Base-by-base conservation (phyloP, 1,140 invertebrate genomes). In the Spodoptera litura region DNA sequence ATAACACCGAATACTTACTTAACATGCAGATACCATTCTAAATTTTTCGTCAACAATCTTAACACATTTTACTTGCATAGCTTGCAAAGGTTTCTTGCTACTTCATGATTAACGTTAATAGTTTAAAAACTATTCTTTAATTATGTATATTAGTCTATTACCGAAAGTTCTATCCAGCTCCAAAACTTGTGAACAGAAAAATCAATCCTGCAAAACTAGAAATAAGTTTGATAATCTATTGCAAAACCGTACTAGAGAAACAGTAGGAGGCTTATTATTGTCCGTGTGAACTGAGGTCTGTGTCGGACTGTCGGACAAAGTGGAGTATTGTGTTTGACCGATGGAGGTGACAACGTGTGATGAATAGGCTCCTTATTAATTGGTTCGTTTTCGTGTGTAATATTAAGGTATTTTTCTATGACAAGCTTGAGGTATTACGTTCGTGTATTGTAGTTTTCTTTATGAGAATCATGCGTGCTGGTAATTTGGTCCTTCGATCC, bases 241-340 rank as follows among this genome's bases (percentile, higher is more conserved):
- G 9, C 51, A 75, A 25, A 9, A 74, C 25, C 25, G 13, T 75
- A 8, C 59, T 35, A 53, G 20, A 75, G 3, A 62, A 62, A 55
- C 83, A 80, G 82, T 84, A 80, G 85, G 82, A 84, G 83, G 83
- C 85, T 88, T 85, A 88, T 88, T 87, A 86, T 35, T 66, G 61
- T 9, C 25, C 80, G 85, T 83, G 86, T 71, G 87, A 85, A 83
- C 76, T 51, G 59, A 55, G 27, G 80, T 20, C 83, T 88, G 84
- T 70, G 56, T 71, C 77, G 82, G 87, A 88, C 87, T 61, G 20
- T 61, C 72, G 44, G 56, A 74, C 72, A 84, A 82, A 79, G 77
- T 70, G 76, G 27, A 66, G 78, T 75, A 78, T 85, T 86, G 83
- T 83, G 66, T 55, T 78, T 86, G 83, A 87, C 80, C 80, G 85